Percentiles rank a stretch among this genome's conserved stretches.
Conservation (phyloP, 1,140 invertebrate species). For the Lordiphosa stackelbergi region DNA sequence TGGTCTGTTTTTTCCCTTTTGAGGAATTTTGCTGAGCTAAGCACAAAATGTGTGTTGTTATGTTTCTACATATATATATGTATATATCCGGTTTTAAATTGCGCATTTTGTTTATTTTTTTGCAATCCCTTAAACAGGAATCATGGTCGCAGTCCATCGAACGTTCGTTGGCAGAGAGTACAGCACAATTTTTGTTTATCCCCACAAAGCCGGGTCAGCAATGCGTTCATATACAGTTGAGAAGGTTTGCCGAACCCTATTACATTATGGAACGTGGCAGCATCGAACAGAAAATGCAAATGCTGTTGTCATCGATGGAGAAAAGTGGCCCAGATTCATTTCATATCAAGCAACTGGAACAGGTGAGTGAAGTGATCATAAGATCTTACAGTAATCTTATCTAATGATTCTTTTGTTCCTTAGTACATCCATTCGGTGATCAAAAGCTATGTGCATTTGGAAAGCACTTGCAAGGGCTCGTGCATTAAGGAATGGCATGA, state of each 20-base stretch:
- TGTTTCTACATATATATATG: slow-evolving; percentile 13
- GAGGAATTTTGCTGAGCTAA: slow-evolving; percentile 1
- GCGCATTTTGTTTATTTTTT: slow-evolving; percentile 32
- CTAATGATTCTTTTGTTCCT: neutral
- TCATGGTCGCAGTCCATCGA: slow-evolving; percentile 68
- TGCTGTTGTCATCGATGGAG: slow-evolving; percentile 49
- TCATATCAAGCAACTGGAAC: slow-evolving; percentile 64
- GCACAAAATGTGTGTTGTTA: slow-evolving; percentile 8
- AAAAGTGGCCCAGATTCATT: slow-evolving; percentile 41
- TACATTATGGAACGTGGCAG: slow-evolving; percentile 68
- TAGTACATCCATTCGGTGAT: slow-evolving; percentile 74
- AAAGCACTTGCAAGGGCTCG: slow-evolving; percentile 55
- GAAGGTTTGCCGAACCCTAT: slow-evolving; percentile 60
- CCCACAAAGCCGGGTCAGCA: slow-evolving; percentile 55
- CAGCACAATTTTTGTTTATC: slow-evolving; percentile 65
- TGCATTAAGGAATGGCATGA: slow-evolving; percentile 78
- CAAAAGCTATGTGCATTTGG: slow-evolving; percentile 67
- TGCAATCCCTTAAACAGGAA: slow-evolving; percentile 49
- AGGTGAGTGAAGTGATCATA: slow-evolving; percentile 29
- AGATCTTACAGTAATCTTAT: neutral
- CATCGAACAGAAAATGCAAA: slow-evolving; percentile 64
- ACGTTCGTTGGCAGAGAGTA: slow-evolving; percentile 57
- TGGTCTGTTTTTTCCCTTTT: neutral
- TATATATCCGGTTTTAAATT: slow-evolving; percentile 27
- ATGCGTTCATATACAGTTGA: slow-evolving; percentile 46